Conservation (phyloP, 92 coral and sea anemone genomes). For the Scolanthus callimorphus region DNA sequence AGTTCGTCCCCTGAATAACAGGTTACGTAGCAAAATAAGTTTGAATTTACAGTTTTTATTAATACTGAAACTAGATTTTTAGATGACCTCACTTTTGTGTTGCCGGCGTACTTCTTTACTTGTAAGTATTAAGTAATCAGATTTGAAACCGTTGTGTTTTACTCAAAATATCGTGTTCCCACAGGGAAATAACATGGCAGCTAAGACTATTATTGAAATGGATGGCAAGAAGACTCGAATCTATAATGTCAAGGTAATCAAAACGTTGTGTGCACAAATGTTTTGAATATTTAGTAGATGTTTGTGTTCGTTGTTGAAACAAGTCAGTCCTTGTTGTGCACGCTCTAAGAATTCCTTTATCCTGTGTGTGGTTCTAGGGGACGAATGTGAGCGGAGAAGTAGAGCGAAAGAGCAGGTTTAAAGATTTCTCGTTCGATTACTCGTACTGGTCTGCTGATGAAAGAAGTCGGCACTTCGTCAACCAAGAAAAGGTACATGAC, state of each 20-base stretch:
- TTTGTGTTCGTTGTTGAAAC: too few species aligned
- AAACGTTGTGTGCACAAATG: too few species aligned
- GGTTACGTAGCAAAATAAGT: too few species aligned
- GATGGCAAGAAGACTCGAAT: slow-evolving; percentile 95
- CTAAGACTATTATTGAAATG: slow-evolving; percentile 91
- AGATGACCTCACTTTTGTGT: too few species aligned
- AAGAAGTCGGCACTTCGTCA: slow-evolving; percentile 71
- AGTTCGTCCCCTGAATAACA: slow-evolving; percentile 89
- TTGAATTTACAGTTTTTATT: too few species aligned
- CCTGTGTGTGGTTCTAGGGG: slow-evolving; percentile 46
- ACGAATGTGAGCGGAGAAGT: slow-evolving; percentile 74
- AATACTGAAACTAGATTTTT: too few species aligned
- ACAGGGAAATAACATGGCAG: slow-evolving; percentile 82
- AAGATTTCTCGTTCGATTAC: slow-evolving; percentile 93
- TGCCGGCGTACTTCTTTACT: too few species aligned
- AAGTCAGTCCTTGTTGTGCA: too few species aligned
- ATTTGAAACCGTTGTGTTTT: not conserved
- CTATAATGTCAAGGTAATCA: slow-evolving; percentile 77
- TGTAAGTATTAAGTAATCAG: too few species aligned
- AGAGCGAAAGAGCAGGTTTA: slow-evolving; percentile 67
- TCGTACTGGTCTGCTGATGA: slow-evolving; percentile 97
- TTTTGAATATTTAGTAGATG: too few species aligned
- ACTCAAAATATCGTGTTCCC: not conserved
- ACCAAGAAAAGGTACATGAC: slow-evolving; percentile 78
- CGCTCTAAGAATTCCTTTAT: not conserved